Evolutionary conservation across 2,113 vertebrate species (phyloP).

Genomic region (Pachycephala philippinensis): DNA sequence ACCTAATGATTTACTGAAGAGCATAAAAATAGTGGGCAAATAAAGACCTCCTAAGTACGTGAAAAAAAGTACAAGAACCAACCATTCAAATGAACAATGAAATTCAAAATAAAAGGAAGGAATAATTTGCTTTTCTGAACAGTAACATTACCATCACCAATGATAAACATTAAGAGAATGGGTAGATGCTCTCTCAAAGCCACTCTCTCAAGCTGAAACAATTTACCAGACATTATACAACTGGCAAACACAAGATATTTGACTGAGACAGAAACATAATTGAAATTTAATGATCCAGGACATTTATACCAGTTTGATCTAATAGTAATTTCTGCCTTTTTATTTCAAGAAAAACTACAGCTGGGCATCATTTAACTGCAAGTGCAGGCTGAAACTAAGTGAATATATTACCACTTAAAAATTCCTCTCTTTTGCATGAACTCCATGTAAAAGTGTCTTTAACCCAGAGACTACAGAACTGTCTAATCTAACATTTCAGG

Average conservation of each 20-base stretch:
- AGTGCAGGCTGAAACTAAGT: neutral
- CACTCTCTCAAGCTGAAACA: neutral
- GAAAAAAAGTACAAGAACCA: neutral
- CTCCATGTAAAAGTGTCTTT: neutral
- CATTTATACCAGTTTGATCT: neutral
- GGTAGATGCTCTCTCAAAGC: neutral
- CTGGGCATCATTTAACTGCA: neutral
- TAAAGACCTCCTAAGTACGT: neutral
- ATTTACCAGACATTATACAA: neutral
- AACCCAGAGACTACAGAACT: neutral
- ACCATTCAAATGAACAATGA: neutral
- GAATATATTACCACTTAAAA: neutral
- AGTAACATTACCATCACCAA: neutral
- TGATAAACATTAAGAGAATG: neutral
- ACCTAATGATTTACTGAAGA: neutral
- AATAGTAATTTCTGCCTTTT: neutral
- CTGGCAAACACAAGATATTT: neutral
- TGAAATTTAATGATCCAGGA: neutral
- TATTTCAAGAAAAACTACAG: neutral
- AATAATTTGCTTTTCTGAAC: neutral
- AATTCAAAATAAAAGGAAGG: neutral
- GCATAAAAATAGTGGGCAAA: neutral
- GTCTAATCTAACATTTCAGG: neutral
- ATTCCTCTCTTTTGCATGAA: neutral
- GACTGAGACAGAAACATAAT: neutral